These are phyloP conservation scores for Sinocyclocheilus grahami DNA, from an alignment of 2,113 vertebrate genomes.

Conservation along the genomic window DNA sequence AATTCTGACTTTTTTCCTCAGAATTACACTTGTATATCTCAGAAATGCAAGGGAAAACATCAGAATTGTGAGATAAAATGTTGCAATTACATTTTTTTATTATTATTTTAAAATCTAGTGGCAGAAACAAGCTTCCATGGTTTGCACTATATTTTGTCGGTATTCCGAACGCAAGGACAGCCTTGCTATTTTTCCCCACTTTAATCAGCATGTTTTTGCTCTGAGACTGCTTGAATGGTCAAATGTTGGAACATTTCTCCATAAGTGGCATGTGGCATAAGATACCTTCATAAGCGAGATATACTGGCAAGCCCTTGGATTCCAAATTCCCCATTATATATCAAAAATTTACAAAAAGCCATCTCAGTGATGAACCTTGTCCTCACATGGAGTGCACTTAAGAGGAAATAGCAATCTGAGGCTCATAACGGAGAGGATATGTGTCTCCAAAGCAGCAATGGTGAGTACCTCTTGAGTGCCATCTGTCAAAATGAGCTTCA, in stretches of 20 bases:
- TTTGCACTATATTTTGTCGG: background rate
- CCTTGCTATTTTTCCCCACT: background rate
- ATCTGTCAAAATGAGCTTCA: conserved; percentile 37
- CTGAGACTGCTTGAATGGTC: background rate
- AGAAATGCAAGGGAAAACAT: too few relatives aligned
- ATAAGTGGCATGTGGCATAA: background rate
- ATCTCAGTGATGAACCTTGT: background rate
- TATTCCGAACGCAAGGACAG: background rate
- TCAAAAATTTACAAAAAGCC: conserved; percentile 2
- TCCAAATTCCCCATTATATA: background rate
- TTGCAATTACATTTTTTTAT: too few relatives aligned
- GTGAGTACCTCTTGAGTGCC: conserved; percentile 21
- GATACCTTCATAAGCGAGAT: background rate
- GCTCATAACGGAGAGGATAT: conserved; percentile 8
- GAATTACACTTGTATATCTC: too few relatives aligned
- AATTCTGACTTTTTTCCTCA: too few relatives aligned
- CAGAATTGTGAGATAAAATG: too few relatives aligned
- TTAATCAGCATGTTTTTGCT: conserved; percentile 1
- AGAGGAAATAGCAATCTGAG: conserved; percentile 19
- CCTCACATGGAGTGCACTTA: conserved; percentile 12
- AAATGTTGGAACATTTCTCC: background rate
- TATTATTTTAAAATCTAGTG: too few relatives aligned
- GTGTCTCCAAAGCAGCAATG: background rate
- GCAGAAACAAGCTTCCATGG: too few relatives aligned
- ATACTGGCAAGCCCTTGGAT: background rate